phyloP scores from a whole-genome alignment of 2,113 vertebrate genomes.

The Sakesphorus luctuosus region DNA sequence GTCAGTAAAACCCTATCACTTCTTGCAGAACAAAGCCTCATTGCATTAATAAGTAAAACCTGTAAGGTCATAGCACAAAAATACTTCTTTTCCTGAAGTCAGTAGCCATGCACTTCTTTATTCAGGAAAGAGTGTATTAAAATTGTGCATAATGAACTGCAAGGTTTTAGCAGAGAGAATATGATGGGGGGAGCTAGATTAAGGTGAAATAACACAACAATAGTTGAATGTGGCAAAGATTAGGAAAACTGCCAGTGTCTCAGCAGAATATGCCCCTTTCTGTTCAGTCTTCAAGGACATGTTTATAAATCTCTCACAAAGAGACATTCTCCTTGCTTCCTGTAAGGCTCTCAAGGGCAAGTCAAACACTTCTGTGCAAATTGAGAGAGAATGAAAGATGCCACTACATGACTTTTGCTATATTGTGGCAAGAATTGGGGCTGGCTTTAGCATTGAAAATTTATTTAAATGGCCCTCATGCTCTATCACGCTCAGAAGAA shows the following conservation, averaged over 20 bases:
- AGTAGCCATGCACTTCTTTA: neutral
- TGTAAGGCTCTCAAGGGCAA: neutral
- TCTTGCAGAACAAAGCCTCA: neutral
- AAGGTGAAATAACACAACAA: neutral
- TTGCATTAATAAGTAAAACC: neutral
- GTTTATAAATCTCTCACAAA: constrained; percentile 28
- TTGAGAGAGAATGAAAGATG: neutral
- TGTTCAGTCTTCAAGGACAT: constrained; percentile 28
- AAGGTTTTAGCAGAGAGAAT: neutral
- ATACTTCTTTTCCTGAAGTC: neutral
- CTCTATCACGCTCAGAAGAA: neutral
- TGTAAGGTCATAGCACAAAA: constrained; percentile 4
- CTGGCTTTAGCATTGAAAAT: neutral
- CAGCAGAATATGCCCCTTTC: neutral
- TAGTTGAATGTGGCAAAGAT: neutral
- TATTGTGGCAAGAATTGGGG: neutral
- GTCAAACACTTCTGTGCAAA: neutral
- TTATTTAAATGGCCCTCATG: neutral
- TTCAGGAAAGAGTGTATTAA: neutral
- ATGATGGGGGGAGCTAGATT: neutral
- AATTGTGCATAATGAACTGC: neutral
- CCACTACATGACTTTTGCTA: neutral
- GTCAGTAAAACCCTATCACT: neutral
- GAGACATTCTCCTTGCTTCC: neutral
- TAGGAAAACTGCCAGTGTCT: neutral